Evolutionary conservation across 35 echinoderm and acorn worm species (phyloP).

Genomic region (Holothuria glaberrima): DNA sequence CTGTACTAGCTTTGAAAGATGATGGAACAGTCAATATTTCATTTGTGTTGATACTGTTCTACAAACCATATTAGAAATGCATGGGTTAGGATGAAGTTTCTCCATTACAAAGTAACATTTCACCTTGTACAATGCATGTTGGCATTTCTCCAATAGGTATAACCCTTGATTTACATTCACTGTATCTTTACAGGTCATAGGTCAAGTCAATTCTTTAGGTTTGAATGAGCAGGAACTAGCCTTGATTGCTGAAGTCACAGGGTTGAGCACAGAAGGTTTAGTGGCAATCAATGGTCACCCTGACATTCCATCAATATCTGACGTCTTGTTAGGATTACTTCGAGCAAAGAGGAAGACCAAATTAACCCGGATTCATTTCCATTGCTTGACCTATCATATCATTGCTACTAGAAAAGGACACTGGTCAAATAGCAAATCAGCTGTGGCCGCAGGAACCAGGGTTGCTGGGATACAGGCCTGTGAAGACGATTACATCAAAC

Average conservation of each 20-base stretch:
- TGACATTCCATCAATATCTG: slow-evolving; percentile 84
- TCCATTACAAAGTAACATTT: no score
- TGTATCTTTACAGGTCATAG: slow-evolving; percentile 66
- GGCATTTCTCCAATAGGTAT: no score
- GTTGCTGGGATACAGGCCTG: slow-evolving; percentile 85
- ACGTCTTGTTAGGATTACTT: slow-evolving; percentile 85
- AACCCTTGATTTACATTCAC: no score
- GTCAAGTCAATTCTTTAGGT: slow-evolving; percentile 82
- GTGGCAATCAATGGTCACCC: slow-evolving; percentile 66
- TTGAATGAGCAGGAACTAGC: slow-evolving; percentile 95
- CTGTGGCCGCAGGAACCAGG: slow-evolving; percentile 74
- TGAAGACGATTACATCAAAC: slow-evolving; percentile 56
- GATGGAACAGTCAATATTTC: no score
- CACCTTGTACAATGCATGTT: no score
- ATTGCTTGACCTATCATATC: slow-evolving; percentile 85
- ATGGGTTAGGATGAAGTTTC: no score
- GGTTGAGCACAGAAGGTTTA: slow-evolving; percentile 64
- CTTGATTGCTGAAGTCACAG: slow-evolving; percentile 70
- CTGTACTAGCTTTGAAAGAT: no score
- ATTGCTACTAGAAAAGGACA: slow-evolving; percentile 71
- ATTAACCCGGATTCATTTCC: slow-evolving; percentile 89
- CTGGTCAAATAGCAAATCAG: slow-evolving; percentile 81
- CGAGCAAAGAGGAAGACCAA: slow-evolving; percentile 30
- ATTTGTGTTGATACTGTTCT: no score
- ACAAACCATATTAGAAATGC: no score